Evolutionary conservation across 2,888 invertebrate species (phyloP).

Genomic region (Polietes domitor): DNA sequence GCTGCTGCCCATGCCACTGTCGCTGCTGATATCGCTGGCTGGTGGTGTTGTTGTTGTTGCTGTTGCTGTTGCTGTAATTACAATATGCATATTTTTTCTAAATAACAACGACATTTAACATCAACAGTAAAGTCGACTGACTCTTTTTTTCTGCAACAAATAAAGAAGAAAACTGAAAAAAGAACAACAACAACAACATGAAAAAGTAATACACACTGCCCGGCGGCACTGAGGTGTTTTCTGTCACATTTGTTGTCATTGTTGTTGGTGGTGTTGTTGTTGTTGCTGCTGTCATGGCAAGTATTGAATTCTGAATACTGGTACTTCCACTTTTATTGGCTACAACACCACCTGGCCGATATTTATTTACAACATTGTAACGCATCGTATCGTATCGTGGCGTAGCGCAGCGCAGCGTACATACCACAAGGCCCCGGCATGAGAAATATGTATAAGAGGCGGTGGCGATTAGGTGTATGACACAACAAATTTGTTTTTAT

Average conservation of each 20-base stretch:
- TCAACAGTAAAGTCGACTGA: slow-evolving; percentile 20
- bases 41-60: not conserved
- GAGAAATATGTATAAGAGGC: not conserved
- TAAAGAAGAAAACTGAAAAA: slow-evolving; percentile 25
- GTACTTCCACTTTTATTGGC: slow-evolving; percentile 40
- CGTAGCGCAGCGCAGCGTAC: too few relatives aligned
- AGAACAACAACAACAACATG: too few relatives aligned
- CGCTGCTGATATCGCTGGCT: not conserved
- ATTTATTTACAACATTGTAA: slow-evolving; percentile 31
- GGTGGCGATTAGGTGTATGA: slow-evolving; percentile 1
- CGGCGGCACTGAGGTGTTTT: slow-evolving; percentile 21
- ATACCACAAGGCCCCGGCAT: not conserved
- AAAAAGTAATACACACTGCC: slow-evolving; percentile 17
- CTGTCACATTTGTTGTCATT: slow-evolving; percentile 1
- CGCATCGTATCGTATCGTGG: not conserved
- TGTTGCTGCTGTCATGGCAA: not conserved
- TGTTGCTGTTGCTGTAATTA: slow-evolving; percentile 44
- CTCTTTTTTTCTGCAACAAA: not conserved
- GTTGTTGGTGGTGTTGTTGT: not conserved
- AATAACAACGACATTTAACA: slow-evolving; percentile 57
- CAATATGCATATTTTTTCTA: slow-evolving; percentile 48
- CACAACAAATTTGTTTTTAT: not conserved
- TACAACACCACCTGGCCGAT: slow-evolving; percentile 28
- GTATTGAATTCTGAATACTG: not conserved
- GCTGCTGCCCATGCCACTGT: not conserved